Evolutionary conservation across 2,797 vertebrate species (phyloP), one percentile per base, ranked within the genome.

Genomic region (Lophius americanus): DNA sequence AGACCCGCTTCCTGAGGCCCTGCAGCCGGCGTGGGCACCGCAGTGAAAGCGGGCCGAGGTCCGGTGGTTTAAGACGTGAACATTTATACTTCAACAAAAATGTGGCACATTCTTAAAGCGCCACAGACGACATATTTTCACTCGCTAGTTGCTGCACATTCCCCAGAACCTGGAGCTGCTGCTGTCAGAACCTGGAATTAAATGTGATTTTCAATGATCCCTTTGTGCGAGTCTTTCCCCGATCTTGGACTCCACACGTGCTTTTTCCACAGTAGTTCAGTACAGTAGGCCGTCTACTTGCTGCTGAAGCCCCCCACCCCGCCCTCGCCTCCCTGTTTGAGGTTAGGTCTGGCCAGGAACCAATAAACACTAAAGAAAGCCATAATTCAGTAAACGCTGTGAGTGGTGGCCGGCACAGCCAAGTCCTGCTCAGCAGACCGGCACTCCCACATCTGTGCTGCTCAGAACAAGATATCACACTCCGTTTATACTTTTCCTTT

Each of bases 321-420:
- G 75, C 75, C 64, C 74, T 55, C 69, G 38, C 39, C 76, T 76
- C 76, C 80, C 66, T 69, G 37, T 79, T 73, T 85, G 79, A 77
- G 85, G 86, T 84, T 85, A 75, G 70, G 23, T 39, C 78, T 84
- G 82, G 89, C 89, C 78, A 64, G 75, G 80, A 75, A 84, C 85
- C 89, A 91, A 90, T 86, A 91, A 91, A 92, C 90, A 91, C 76
- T 72, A 78, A 82, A 87, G 87, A 91, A 92, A 86, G 76, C 55
- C 68, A 78, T 70, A 87, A 81, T 88, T 91, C 65, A 89, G 82
- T 72, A 65, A 69, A 51, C 5, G 47, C 69, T 81, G 60, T n/a
- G 65, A 88, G 84, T 62, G 64, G 82, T 68, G 70, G 63, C 64
- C 64, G 73, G 68, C 70, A 54, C 73, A 75, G 80, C 87, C 79